Conservation (phyloP, 2,888 invertebrate species). For the Hypena proboscidalis region DNA sequence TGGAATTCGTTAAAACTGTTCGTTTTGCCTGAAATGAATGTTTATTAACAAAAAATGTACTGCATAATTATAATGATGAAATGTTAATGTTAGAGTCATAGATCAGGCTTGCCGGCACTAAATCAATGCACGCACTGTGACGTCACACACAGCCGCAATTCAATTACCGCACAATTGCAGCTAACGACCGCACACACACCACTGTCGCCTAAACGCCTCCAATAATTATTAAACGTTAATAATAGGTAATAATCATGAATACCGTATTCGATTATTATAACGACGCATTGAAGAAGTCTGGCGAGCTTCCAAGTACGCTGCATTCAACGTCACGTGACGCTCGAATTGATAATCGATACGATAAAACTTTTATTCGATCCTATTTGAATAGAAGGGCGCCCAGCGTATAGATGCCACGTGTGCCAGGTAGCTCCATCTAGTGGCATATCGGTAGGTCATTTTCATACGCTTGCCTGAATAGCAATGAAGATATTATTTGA, state of each 20-base stretch:
- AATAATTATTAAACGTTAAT: conserved; percentile 34
- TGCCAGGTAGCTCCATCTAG: neutral
- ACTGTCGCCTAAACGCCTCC: conserved; percentile 13
- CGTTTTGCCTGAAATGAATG: too few relatives aligned
- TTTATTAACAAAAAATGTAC: too few relatives aligned
- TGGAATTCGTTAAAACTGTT: too few relatives aligned
- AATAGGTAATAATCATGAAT: conserved; percentile 55
- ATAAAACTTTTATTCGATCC: conserved; percentile 76
- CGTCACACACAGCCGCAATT: neutral
- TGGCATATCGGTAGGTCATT: conserved; percentile 5
- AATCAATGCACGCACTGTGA: neutral
- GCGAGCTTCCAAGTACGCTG: conserved; percentile 57
- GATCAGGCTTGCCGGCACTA: too few relatives aligned
- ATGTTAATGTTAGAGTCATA: too few relatives aligned
- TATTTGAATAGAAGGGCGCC: conserved; percentile 64
- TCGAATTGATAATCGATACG: conserved; percentile 64
- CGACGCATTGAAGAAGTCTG: conserved; percentile 61
- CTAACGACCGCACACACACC: neutral
- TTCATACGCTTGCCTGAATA: conserved; percentile 3
- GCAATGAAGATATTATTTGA: neutral
- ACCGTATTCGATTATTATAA: conserved; percentile 52
- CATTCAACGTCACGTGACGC: conserved; percentile 56
- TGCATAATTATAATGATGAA: too few relatives aligned
- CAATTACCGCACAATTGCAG: neutral
- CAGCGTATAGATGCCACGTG: conserved; percentile 17